These are phyloP conservation scores for Herminia tarsipennalis DNA, from an alignment of 2,888 invertebrate species.

Conservation along the genomic window DNA sequence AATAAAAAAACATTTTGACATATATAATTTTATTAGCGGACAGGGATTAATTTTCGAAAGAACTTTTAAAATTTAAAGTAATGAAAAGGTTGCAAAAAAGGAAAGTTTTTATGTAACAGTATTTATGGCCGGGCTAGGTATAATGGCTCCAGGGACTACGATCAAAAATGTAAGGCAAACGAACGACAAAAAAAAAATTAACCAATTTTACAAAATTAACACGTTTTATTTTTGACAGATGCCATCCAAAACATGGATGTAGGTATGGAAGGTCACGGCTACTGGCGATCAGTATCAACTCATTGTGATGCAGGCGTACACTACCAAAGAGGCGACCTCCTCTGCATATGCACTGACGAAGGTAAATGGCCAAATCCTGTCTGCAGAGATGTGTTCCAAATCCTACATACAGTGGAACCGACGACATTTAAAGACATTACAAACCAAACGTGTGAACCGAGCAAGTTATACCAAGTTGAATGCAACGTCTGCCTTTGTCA, in stretches of 20 bases:
- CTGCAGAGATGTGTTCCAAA: constrained; percentile 66
- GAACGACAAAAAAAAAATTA: too few relatives aligned
- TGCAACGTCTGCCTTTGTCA: constrained; percentile 75
- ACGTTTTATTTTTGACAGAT: constrained; percentile 49
- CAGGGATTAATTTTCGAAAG: too few relatives aligned
- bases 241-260: constrained; percentile 64
- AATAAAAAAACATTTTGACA: too few relatives aligned
- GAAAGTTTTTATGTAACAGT: too few relatives aligned
- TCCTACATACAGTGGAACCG: constrained; percentile 60
- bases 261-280: constrained; percentile 74
- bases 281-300: constrained; percentile 57
- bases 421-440: constrained; percentile 32
- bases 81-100: too few relatives aligned
- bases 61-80: too few relatives aligned
- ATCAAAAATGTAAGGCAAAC: too few relatives aligned
- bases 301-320: constrained; percentile 65
- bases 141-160: too few relatives aligned
- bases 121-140: too few relatives aligned
- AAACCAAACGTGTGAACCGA: constrained; percentile 53
- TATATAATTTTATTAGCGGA: too few relatives aligned
- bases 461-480: constrained; percentile 61
- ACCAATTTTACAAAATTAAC: too few relatives aligned
- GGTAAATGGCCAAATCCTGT: constrained; percentile 74
- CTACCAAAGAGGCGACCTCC: constrained; percentile 55
- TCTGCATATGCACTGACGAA: constrained; percentile 70